Evolutionary conservation across 2,797 vertebrate species (phyloP).

Genomic region (Picus viridis): DNA sequence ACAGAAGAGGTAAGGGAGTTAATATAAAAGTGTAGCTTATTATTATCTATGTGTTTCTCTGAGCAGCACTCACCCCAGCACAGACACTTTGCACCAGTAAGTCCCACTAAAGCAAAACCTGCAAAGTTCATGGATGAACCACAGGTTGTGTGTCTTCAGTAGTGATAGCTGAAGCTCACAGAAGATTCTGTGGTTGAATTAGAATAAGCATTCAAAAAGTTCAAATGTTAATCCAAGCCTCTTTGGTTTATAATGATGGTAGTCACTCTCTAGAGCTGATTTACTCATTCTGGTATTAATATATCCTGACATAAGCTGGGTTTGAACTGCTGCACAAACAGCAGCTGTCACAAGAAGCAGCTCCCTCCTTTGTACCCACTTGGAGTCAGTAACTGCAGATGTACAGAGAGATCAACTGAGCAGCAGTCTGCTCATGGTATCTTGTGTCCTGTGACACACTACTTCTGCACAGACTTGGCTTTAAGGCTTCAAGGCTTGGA

Average conservation of each 20-base stretch:
- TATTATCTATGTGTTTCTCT: neutral
- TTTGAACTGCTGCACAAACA: neutral
- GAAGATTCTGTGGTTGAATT: constrained; percentile 45
- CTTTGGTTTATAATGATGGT: neutral
- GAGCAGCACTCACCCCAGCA: neutral
- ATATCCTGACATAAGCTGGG: neutral
- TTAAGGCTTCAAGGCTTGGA: neutral
- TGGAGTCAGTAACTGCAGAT: neutral
- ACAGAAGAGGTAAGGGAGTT: neutral
- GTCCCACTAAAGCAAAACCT: neutral
- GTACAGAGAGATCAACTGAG: neutral
- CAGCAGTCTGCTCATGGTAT: neutral
- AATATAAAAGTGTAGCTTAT: neutral
- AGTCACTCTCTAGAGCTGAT: neutral
- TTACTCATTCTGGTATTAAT: neutral
- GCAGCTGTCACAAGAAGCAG: neutral
- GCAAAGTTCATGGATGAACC: neutral
- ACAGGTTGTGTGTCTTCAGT: constrained; percentile 32
- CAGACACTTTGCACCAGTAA: neutral
- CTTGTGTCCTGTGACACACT: neutral
- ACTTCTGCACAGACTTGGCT: neutral
- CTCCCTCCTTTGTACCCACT: neutral
- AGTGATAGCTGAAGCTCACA: neutral
- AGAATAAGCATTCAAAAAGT: constrained; percentile 32
- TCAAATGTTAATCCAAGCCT: constrained; percentile 31